Conservation (phyloP, 2,888 invertebrate species). For the Pammene aurita region DNA sequence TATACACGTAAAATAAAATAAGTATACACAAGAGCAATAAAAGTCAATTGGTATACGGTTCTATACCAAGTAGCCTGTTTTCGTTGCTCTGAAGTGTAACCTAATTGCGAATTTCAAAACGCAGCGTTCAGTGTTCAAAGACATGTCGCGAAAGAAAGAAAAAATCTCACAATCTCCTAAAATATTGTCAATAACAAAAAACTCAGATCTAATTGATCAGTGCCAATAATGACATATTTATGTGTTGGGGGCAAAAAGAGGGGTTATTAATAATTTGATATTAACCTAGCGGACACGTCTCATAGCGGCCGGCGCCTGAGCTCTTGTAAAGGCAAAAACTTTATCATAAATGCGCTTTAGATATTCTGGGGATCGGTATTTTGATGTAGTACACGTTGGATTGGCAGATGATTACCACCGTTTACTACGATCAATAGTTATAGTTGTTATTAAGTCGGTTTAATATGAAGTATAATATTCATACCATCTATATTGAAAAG, state of each 20-base stretch:
- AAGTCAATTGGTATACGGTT: too few species aligned
- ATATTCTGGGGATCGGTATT: slow-evolving; percentile 58
- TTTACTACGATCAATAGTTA: neutral
- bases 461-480: too few species aligned
- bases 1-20: neutral
- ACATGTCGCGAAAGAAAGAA: neutral
- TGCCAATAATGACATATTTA: slow-evolving; percentile 79
- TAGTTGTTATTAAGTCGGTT: neutral
- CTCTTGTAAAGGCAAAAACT: slow-evolving; percentile 68
- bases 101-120: neutral
- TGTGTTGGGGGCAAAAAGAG: slow-evolving; percentile 58
- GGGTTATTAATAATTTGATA: slow-evolving; percentile 73
- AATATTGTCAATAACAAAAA: slow-evolving; percentile 24
- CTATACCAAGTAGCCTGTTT: too few species aligned
- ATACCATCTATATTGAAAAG: too few species aligned
- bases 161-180: slow-evolving; percentile 15
- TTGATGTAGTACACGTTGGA: slow-evolving; percentile 52
- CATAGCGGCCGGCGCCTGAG: slow-evolving; percentile 73
- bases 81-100: neutral
- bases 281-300: slow-evolving; percentile 65
- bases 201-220: slow-evolving; percentile 67
- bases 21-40: too few species aligned
- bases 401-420: slow-evolving; percentile 45
- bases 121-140: neutral
- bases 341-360: slow-evolving; percentile 64